These are phyloP conservation scores for Chondrosia reniformis DNA, from an alignment of 37 sponge, comb jelly and placozoan species.

Conservation along the genomic window DNA sequence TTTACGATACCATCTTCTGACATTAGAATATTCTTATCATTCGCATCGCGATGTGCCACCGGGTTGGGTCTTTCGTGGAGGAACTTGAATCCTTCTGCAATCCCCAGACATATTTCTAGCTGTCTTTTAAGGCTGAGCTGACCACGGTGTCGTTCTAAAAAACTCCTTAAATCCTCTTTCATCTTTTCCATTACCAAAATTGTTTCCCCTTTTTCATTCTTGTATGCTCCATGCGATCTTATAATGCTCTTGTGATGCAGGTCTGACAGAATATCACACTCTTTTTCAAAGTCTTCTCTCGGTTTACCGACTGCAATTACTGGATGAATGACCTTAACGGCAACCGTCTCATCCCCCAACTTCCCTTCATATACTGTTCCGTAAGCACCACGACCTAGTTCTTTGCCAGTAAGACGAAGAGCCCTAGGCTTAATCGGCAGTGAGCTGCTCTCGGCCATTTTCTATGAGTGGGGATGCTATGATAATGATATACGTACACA, in stretches of 20 bases:
- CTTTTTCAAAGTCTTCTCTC: neutral
- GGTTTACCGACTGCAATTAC: neutral
- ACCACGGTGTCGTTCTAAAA: neutral
- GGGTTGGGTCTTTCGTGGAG: neutral
- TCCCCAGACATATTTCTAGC: neutral
- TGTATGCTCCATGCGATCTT: neutral
- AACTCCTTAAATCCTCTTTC: neutral
- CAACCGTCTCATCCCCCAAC: neutral
- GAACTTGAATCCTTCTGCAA: neutral
- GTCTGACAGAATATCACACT: neutral
- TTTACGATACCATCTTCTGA: slow-evolving; percentile 20
- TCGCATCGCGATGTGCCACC: neutral
- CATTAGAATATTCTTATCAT: slow-evolving; percentile 37
- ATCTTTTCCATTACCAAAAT: neutral
- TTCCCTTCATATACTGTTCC: neutral
- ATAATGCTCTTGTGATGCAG: neutral
- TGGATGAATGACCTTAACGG: neutral
- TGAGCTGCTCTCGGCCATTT: no score
- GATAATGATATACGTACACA: no score
- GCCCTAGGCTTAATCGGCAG: no score
- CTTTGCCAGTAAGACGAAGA: no score
- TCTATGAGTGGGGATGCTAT: no score
- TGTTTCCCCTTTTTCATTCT: neutral
- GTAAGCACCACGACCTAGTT: neutral
- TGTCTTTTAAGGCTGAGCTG: neutral